Percentiles rank a stretch among this genome's conserved stretches.
Conservation (phyloP, 2,888 invertebrate genomes). For the Andricus quercusramuli region DNA sequence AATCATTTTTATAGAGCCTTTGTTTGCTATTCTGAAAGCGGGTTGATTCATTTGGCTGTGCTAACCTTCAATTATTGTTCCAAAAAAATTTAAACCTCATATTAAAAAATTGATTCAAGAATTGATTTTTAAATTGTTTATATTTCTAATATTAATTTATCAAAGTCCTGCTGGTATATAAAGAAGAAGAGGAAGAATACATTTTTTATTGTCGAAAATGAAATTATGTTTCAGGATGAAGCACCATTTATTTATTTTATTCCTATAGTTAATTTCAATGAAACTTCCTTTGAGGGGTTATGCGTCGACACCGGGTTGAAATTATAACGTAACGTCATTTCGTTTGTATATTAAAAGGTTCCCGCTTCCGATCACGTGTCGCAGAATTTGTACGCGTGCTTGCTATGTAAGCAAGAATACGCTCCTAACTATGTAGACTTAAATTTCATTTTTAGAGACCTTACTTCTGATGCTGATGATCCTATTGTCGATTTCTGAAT, state of each 20-base stretch:
- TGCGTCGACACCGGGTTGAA: slow-evolving; percentile 14
- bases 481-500: slow-evolving; percentile 18
- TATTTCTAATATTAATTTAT: no score
- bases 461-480: slow-evolving; percentile 14
- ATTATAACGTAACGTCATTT: slow-evolving; percentile 29
- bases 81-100: no score
- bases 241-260: background rate
- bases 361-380: slow-evolving; percentile 65
- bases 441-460: slow-evolving; percentile 33
- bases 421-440: slow-evolving; percentile 27
- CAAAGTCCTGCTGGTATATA: background rate
- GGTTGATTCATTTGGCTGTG: no score
- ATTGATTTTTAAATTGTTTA: no score
- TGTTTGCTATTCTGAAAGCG: no score
- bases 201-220: no score
- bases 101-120: no score
- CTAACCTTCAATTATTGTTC: no score
- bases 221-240: background rate
- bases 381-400: slow-evolving; percentile 63
- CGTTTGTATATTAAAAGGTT: slow-evolving; percentile 17
- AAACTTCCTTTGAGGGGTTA: background rate
- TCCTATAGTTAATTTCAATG: background rate
- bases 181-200: no score
- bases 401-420: slow-evolving; percentile 25
- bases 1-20: no score